Evolutionary conservation across 2,113 vertebrate genomes (phyloP).

Genomic region (Salvelinus alpinus): DNA sequence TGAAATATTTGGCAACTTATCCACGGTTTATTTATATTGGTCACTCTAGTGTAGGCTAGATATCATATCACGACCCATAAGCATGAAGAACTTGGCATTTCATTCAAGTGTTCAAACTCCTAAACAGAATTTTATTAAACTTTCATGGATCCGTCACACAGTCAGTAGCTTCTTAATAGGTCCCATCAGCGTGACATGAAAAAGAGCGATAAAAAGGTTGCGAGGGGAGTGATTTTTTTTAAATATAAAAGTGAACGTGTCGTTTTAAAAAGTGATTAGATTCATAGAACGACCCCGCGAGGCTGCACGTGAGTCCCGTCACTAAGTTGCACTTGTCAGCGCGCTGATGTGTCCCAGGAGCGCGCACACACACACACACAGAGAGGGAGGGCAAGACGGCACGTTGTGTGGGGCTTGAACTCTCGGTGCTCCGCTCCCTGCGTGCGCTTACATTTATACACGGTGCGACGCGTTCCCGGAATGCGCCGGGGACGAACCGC

Average conservation of each 20-base stretch:
- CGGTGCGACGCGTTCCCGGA: not conserved
- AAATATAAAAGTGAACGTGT: no score
- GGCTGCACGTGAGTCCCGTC: conserved; percentile 30
- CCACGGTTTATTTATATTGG: no score
- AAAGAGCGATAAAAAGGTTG: not conserved
- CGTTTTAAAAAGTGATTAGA: not conserved
- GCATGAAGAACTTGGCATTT: no score
- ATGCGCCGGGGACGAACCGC: not conserved
- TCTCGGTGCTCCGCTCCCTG: not conserved
- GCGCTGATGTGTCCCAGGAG: conserved; percentile 18
- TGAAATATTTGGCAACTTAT: no score
- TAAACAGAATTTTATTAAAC: not conserved
- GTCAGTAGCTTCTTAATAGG: no score
- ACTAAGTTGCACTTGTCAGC: conserved; percentile 25
- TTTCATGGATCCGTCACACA: no score
- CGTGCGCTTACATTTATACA: not conserved
- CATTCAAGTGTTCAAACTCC: not conserved
- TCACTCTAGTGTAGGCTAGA: no score
- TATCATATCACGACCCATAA: no score
- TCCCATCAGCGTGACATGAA: no score
- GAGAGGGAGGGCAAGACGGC: not conserved
- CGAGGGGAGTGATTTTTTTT: no score
- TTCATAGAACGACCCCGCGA: conserved; percentile 9
- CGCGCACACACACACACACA: no score
- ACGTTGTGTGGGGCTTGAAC: not conserved